Evolutionary conservation across 2,888 invertebrate genomes (phyloP).

Genomic region (Trachelus stipa): DNA sequence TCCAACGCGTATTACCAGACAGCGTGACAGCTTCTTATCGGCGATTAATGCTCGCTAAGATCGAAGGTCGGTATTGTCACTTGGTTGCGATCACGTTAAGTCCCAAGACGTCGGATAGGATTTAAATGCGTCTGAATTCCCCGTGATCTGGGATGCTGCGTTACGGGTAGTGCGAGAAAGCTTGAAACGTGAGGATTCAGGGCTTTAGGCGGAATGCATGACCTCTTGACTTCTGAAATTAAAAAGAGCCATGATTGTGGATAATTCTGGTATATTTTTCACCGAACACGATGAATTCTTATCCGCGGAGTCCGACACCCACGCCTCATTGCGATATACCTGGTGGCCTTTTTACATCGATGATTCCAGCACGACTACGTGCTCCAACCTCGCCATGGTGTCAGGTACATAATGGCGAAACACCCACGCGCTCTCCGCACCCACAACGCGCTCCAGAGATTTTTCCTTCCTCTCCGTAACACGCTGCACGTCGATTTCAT

Average conservation of each 20-base stretch:
- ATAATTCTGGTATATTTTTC: not conserved
- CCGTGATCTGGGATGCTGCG: not conserved
- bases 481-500: not conserved
- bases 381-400: slow-evolving; percentile 37
- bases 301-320: slow-evolving; percentile 3
- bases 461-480: not conserved
- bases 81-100: not conserved
- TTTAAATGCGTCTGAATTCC: not conserved
- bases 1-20: slow-evolving; percentile 24
- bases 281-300: slow-evolving; percentile 1
- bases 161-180: not conserved
- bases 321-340: slow-evolving; percentile 1
- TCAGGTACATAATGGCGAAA: slow-evolving; percentile 48
- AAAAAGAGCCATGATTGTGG: not conserved
- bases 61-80: slow-evolving; percentile 28
- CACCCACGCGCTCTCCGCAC: slow-evolving; percentile 41
- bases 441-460: slow-evolving; percentile 16
- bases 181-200: not conserved
- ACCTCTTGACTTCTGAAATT: not conserved
- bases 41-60: slow-evolving; percentile 26
- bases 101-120: not conserved
- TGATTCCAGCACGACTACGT: slow-evolving; percentile 33
- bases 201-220: not conserved
- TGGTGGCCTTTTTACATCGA: slow-evolving; percentile 26
- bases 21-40: slow-evolving; percentile 27